A percentile compares a stretch with the other conserved stretches of the same genome.
These are phyloP conservation scores for Atrichornis clamosus DNA, from an alignment of 2,113 vertebrate genomes.

Conservation along the genomic window DNA sequence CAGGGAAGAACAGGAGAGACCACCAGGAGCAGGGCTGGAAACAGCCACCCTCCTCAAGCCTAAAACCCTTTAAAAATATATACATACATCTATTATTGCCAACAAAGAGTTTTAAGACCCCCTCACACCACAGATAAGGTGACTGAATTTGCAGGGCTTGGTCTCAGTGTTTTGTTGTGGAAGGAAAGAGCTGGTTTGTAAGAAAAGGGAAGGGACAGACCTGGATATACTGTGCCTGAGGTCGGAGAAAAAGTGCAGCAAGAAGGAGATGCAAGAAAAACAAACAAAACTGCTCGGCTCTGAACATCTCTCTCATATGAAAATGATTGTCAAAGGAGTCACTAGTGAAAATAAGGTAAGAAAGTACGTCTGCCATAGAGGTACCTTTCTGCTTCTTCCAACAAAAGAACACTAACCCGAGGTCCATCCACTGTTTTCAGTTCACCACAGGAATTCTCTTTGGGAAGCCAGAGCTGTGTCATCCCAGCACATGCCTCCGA, in stretches of 20 bases:
- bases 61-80: not conserved
- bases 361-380: conserved; percentile 33
- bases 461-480: not conserved
- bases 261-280: not conserved
- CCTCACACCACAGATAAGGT: not conserved
- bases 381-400: conserved; percentile 36
- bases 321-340: conserved; percentile 52
- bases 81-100: not conserved
- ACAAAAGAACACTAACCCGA: not conserved
- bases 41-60: not conserved
- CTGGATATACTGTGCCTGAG: conserved; percentile 35
- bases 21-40: not conserved
- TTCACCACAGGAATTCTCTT: conserved; percentile 30
- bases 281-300: not conserved
- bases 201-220: not conserved
- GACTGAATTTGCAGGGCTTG: not conserved
- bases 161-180: not conserved
- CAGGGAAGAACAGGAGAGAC: not conserved
- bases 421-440: conserved; percentile 13
- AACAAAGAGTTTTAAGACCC: not conserved
- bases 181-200: not conserved
- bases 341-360: conserved; percentile 59
- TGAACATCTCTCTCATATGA: conserved; percentile 1
- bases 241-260: conserved; percentile 50
- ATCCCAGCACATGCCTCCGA: not conserved